Conservation (phyloP, 1,140 invertebrate species). For the Achatina immaculata region DNA sequence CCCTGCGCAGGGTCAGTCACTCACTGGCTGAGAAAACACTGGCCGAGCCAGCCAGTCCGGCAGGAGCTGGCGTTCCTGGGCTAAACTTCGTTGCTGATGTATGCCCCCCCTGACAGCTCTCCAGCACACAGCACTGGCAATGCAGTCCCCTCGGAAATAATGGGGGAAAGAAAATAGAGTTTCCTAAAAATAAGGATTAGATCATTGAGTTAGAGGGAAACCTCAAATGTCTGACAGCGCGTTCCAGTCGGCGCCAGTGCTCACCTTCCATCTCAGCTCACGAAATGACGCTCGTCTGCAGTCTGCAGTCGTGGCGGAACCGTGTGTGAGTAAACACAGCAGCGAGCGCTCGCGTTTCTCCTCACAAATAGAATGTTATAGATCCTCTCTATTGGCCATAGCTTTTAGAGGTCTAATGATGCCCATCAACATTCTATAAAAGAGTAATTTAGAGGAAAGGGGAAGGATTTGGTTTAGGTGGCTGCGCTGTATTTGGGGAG, state of each 20-base stretch:
- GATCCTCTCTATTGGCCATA: background rate
- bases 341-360: constrained; percentile 9
- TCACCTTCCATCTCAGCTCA: background rate
- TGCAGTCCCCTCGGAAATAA: background rate
- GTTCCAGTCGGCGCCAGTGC: constrained; percentile 16
- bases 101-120: background rate
- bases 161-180: background rate
- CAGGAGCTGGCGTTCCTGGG: too few species aligned
- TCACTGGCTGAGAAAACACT: too few species aligned
- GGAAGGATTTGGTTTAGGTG: too few species aligned
- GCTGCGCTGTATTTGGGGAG: too few species aligned
- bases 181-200: constrained; percentile 7
- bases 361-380: background rate
- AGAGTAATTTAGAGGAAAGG: too few species aligned
- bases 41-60: too few species aligned
- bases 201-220: background rate
- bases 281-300: background rate
- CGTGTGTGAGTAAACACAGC: constrained; percentile 17
- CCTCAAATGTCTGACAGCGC: background rate
- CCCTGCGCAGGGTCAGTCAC: too few species aligned
- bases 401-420: background rate
- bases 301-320: background rate
- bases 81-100: too few species aligned
- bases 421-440: too few species aligned
- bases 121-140: background rate